Evolutionary conservation across 2,888 invertebrate genomes (phyloP).

Genomic region (Schizotus pectinicornis): DNA sequence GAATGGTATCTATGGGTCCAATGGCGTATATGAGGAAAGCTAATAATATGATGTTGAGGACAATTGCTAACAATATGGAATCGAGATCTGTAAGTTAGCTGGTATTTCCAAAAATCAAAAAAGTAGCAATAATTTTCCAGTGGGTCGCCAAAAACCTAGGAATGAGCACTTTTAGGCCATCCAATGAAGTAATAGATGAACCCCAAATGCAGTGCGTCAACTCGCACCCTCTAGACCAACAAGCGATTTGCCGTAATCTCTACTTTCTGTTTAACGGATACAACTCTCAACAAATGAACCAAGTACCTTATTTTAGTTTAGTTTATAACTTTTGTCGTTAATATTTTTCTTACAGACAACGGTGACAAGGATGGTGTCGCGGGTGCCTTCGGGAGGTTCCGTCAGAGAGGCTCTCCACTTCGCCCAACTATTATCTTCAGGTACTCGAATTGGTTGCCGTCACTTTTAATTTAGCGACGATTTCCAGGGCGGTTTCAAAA

Average conservation of each 20-base stretch:
- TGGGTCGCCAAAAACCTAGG: constrained; percentile 58
- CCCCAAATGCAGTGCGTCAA: constrained; percentile 51
- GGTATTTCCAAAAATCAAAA: background rate
- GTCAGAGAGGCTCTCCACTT: constrained; percentile 62
- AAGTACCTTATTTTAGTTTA: constrained; percentile 59
- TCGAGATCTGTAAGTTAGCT: constrained; percentile 2
- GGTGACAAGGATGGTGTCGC: background rate
- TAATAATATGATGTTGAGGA: constrained; percentile 60
- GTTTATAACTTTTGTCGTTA: background rate
- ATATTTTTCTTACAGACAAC: constrained; percentile 33
- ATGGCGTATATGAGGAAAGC: constrained; percentile 63
- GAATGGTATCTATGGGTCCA: constrained; percentile 68
- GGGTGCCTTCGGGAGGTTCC: constrained; percentile 59
- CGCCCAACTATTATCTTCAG: constrained; percentile 59
- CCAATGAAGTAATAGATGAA: constrained; percentile 60
- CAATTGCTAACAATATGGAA: background rate
- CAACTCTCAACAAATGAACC: constrained; percentile 63
- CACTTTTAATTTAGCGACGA: background rate
- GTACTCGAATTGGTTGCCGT: constrained; percentile 28
- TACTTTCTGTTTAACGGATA: constrained; percentile 71
- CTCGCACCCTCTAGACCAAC: constrained; percentile 9
- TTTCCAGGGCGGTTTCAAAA: constrained; percentile 54
- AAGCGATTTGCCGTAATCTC: constrained; percentile 66
- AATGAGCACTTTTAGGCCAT: constrained; percentile 68
- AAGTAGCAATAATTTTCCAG: constrained; percentile 1